These are phyloP conservation scores for Calameuta filiformis DNA, from an alignment of 2,888 invertebrate genomes.

Conservation along the genomic window DNA sequence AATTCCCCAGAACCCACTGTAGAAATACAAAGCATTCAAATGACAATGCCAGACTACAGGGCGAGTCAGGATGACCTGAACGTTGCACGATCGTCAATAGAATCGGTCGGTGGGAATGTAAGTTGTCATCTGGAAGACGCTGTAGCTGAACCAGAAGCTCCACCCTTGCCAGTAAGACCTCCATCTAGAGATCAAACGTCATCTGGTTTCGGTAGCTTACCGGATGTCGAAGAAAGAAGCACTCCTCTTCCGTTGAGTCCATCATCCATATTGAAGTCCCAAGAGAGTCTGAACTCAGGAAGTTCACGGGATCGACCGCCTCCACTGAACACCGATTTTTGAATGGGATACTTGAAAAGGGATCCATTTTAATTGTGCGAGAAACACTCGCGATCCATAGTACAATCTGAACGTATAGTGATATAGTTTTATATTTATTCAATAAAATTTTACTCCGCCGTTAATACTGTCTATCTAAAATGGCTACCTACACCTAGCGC, in stretches of 20 bases:
- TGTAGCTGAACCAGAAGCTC: slow-evolving; percentile 25
- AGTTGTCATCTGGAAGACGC: slow-evolving; percentile 30
- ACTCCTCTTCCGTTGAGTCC: not conserved
- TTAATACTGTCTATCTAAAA: not conserved
- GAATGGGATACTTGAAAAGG: not conserved
- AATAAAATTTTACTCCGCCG: slow-evolving; percentile 12
- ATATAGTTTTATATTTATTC: slow-evolving; percentile 21
- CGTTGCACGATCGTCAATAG: slow-evolving; percentile 31
- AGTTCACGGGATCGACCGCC: slow-evolving; percentile 30
- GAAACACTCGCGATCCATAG: not conserved
- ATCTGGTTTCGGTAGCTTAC: slow-evolving; percentile 54
- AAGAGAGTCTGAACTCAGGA: slow-evolving; percentile 36
- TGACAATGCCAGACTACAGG: slow-evolving; percentile 28
- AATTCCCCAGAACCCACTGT: not conserved
- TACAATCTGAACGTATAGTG: slow-evolving; percentile 11
- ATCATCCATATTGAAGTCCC: slow-evolving; percentile 21
- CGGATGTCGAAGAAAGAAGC: slow-evolving; percentile 39
- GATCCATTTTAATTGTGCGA: not conserved
- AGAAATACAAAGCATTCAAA: slow-evolving; percentile 20
- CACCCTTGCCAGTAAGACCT: slow-evolving; percentile 34
- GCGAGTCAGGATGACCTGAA: slow-evolving; percentile 33
- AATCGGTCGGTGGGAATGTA: slow-evolving; percentile 24
- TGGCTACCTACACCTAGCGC: not conserved
- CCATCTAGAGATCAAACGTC: slow-evolving; percentile 48
- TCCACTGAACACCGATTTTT: slow-evolving; percentile 18